Evolutionary conservation across 2,888 invertebrate genomes (phyloP).

Genomic region (Asteroscopus sphinx): DNA sequence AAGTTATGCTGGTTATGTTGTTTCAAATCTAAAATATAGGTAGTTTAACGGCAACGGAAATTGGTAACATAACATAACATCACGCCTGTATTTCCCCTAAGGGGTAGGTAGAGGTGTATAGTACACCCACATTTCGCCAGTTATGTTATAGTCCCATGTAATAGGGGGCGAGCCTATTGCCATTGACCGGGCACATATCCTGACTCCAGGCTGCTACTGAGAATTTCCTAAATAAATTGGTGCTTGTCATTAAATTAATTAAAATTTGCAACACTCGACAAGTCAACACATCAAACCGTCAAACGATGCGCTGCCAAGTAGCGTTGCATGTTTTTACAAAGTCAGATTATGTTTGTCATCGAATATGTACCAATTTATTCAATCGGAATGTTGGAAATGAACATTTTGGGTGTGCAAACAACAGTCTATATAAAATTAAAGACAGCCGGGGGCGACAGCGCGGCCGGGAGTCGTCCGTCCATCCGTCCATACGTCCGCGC

Average conservation of each 20-base stretch:
- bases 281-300: constrained; percentile 50
- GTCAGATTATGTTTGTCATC: constrained; percentile 63
- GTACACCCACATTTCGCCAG: too few species aligned
- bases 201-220: too few species aligned
- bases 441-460: constrained; percentile 69
- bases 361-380: constrained; percentile 65
- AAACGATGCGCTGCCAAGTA: constrained; percentile 50
- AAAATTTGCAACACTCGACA: constrained; percentile 35
- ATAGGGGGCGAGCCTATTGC: too few species aligned
- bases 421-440: constrained; percentile 78
- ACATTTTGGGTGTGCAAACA: constrained; percentile 70
- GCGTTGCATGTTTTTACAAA: constrained; percentile 44
- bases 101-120: too few species aligned
- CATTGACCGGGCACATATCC: too few species aligned
- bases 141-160: too few species aligned
- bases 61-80: too few species aligned
- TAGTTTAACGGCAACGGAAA: too few species aligned
- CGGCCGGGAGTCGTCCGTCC: constrained; percentile 41
- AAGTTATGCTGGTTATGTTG: not conserved
- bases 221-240: constrained; percentile 22
- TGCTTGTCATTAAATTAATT: constrained; percentile 28
- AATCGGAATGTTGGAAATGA: constrained; percentile 64
- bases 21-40: not conserved
- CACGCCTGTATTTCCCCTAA: too few species aligned
- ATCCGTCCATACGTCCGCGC: constrained; percentile 62